Evolutionary conservation across 1,140 invertebrate genomes (phyloP).

Genomic region (Calycopis cecrops): DNA sequence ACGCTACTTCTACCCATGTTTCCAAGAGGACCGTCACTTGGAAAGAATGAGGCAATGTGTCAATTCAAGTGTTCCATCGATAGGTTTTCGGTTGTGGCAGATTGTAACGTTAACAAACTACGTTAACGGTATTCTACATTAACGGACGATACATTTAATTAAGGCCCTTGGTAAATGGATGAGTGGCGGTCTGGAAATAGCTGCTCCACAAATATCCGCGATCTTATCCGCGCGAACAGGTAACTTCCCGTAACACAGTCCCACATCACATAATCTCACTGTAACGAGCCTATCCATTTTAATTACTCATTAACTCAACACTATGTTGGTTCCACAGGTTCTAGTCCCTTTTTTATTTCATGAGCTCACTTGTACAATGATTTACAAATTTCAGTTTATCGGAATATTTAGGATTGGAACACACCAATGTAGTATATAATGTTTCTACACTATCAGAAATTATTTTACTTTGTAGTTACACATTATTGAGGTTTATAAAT

Average conservation of each 20-base stretch:
- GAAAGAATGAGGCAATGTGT: conserved; percentile 10
- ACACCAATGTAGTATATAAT: too few species aligned
- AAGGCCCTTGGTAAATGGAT: conserved; percentile 27
- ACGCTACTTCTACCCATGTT: too few species aligned
- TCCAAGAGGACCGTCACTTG: conserved; percentile 1
- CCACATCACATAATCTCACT: conserved; percentile 58
- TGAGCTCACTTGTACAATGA: too few species aligned
- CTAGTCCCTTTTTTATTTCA: too few species aligned
- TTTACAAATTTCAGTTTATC: too few species aligned
- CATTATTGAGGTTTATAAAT: too few species aligned
- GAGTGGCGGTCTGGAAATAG: conserved; percentile 23
- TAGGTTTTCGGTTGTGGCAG: neutral
- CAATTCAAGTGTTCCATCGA: conserved; percentile 5
- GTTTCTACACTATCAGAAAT: too few species aligned
- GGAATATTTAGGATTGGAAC: too few species aligned
- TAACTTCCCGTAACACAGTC: conserved; percentile 58
- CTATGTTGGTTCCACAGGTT: too few species aligned
- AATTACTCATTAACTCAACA: conserved; percentile 39
- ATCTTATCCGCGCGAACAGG: conserved; percentile 33
- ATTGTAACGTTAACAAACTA: too few species aligned
- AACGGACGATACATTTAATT: conserved; percentile 44
- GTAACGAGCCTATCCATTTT: conserved; percentile 36
- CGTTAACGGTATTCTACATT: conserved; percentile 31
- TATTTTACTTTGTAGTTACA: too few species aligned
- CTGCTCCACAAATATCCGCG: conserved; percentile 19